Evolutionary conservation across 2,113 vertebrate species (phyloP).

Genomic region (Microcebus tavaratra): DNA sequence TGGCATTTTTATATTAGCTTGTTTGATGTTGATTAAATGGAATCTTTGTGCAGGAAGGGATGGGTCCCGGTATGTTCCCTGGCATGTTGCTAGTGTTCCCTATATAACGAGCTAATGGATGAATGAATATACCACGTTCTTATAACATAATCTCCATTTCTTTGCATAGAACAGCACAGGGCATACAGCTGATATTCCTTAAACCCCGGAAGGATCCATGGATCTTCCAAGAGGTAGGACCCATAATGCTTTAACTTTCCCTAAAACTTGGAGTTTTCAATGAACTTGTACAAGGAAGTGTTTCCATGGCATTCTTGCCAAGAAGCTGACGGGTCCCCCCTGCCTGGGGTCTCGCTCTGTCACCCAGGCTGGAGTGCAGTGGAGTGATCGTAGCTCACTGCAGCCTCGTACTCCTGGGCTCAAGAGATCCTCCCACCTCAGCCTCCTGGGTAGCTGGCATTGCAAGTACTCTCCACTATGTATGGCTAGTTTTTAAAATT

Average conservation of each 20-base stretch:
- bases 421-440: too few relatives aligned
- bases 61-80: too few relatives aligned
- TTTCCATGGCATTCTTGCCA: not conserved
- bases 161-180: not conserved
- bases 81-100: not conserved
- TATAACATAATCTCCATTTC: not conserved
- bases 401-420: too few relatives aligned
- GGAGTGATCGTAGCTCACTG: too few relatives aligned
- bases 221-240: not conserved
- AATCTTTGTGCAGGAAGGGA: not conserved
- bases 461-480: too few relatives aligned
- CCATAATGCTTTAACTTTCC: not conserved
- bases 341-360: too few relatives aligned
- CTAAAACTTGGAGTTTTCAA: not conserved
- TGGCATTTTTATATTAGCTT: not conserved
- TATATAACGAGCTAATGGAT: not conserved
- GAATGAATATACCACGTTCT: not conserved
- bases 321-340: not conserved
- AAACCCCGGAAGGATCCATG: not conserved
- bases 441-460: too few relatives aligned
- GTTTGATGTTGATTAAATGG: not conserved
- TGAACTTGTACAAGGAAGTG: not conserved
- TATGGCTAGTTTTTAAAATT: too few relatives aligned
- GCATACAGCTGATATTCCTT: accelerated
- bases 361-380: too few relatives aligned